Percentiles rank a stretch among this genome's conserved stretches.
Evolutionary conservation across 2,113 vertebrate genomes (phyloP).

Genomic region (Baryphthengus martii): DNA sequence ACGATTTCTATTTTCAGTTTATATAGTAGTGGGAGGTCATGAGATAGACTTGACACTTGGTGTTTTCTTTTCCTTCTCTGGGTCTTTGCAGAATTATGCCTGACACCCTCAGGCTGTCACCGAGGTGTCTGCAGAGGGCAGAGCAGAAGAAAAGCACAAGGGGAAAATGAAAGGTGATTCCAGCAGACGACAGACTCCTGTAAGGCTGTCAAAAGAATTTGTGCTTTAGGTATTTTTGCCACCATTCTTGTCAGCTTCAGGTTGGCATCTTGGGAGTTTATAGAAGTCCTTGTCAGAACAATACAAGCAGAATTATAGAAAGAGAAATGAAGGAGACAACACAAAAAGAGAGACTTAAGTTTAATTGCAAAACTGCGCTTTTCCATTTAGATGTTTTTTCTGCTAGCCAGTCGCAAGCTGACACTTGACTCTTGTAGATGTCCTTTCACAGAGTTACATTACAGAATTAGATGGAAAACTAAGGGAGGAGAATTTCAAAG

Average conservation of each 20-base stretch:
- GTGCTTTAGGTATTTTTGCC: conserved; percentile 31
- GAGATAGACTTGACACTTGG: neutral
- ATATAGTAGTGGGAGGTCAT: neutral
- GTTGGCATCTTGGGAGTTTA: conserved; percentile 46
- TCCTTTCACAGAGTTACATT: neutral
- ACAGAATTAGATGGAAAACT: neutral
- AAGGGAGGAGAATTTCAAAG: neutral
- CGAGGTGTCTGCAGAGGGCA: neutral
- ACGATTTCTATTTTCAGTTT: neutral
- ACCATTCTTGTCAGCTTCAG: conserved; percentile 58
- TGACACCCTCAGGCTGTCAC: neutral
- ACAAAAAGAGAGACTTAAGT: conserved; percentile 4
- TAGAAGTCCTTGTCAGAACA: conserved; percentile 55
- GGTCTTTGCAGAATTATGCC: neutral
- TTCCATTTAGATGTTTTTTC: conserved; percentile 11
- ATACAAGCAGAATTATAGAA: conserved; percentile 25
- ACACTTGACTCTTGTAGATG: conserved; percentile 29
- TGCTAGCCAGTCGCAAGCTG: neutral
- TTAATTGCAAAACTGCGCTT: conserved; percentile 25
- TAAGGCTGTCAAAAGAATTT: conserved; percentile 60
- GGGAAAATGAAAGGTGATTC: conserved; percentile 48
- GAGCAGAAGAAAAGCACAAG: neutral
- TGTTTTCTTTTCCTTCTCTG: neutral
- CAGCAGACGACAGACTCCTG: conserved; percentile 11
- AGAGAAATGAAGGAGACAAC: conserved; percentile 37